These are phyloP conservation scores for Mythimna lalbum DNA, from an alignment of 2,888 invertebrate species.

Conservation along the genomic window DNA sequence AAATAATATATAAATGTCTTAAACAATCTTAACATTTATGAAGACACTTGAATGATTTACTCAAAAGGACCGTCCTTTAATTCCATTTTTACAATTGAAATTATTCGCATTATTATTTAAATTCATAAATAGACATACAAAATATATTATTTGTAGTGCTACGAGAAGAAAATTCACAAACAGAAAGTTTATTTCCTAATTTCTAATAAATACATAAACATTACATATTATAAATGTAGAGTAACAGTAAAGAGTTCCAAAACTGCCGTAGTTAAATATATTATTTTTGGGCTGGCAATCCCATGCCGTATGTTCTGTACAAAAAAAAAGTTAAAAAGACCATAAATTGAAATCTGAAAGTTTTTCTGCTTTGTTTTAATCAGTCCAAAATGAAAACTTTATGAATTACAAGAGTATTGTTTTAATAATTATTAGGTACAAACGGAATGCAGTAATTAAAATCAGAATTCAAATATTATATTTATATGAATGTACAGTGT, in stretches of 20 bases:
- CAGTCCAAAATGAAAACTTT: constrained; percentile 49
- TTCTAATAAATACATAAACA: constrained; percentile 50
- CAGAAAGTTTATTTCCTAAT: constrained; percentile 41
- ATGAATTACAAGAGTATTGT: constrained; percentile 17
- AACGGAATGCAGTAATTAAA: constrained; percentile 53
- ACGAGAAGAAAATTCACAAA: constrained; percentile 51
- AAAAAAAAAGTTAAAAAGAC: constrained; percentile 27
- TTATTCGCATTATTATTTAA: constrained; percentile 46
- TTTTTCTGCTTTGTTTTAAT: constrained; percentile 37
- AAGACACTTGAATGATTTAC: constrained; percentile 37
- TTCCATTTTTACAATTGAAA: constrained; percentile 27
- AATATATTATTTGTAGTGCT: constrained; percentile 61
- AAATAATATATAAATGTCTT: constrained; percentile 16
- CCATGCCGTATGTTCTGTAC: constrained; percentile 29
- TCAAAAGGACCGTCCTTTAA: constrained; percentile 15
- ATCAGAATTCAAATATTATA: constrained; percentile 32
- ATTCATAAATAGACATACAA: constrained; percentile 62
- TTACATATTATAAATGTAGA: constrained; percentile 35
- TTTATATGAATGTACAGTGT: constrained; percentile 31
- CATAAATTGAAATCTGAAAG: constrained; percentile 32
- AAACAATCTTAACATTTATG: constrained; percentile 28
- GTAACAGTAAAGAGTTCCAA: constrained; percentile 59
- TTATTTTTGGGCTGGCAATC: constrained; percentile 38
- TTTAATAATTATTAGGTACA: constrained; percentile 33
- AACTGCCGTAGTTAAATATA: constrained; percentile 51